Evolutionary conservation across 2,113 vertebrate species (phyloP).

Genomic region (Upupa epops): DNA sequence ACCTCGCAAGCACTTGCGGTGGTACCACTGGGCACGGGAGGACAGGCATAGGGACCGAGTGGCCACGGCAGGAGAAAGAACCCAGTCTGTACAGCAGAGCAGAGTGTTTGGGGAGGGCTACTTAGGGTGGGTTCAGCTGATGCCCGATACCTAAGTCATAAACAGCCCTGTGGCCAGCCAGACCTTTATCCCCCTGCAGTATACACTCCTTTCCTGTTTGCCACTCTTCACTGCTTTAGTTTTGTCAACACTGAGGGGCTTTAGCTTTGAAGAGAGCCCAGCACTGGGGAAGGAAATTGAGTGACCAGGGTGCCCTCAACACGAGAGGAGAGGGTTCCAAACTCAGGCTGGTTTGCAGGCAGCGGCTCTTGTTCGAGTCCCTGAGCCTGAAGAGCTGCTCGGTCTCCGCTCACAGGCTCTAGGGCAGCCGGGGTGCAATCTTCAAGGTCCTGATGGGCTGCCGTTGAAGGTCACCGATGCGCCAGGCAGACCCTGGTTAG

Average conservation of each 20-base stretch:
- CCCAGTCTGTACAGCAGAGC: accelerated
- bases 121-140: background rate
- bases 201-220: constrained; percentile 5
- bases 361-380: background rate
- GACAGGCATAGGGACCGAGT: background rate
- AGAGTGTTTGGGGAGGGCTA: background rate
- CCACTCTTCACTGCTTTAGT: background rate
- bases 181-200: background rate
- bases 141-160: background rate
- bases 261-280: background rate
- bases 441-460: constrained; percentile 60
- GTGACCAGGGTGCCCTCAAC: background rate
- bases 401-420: background rate
- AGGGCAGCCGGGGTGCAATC: constrained; percentile 24
- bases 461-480: constrained; percentile 60
- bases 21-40: too few species aligned
- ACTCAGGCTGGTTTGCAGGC: constrained; percentile 20
- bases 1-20: background rate
- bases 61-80: background rate
- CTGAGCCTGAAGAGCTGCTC: too few species aligned
- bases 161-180: background rate
- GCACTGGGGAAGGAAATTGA: background rate
- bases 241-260: background rate
- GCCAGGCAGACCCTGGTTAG: constrained; percentile 50
- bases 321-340: background rate